These are phyloP conservation scores for Drosophila imparisetae DNA, from an alignment of 2,888 invertebrate species.

Conservation along the genomic window DNA sequence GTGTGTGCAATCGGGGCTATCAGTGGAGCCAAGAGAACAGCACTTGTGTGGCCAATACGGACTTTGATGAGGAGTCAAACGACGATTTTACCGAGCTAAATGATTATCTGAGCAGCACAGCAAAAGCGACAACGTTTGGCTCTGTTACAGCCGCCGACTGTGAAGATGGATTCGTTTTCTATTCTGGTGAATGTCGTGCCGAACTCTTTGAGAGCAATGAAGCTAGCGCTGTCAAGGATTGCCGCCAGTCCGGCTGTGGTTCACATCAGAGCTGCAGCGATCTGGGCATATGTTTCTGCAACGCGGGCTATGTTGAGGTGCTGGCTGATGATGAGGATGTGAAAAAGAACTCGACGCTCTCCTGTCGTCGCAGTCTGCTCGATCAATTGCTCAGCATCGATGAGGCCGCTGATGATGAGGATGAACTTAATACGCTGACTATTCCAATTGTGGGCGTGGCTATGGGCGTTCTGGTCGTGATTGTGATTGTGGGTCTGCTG, in stretches of 20 bases:
- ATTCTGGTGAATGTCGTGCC: conserved; percentile 67
- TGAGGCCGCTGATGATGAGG: conserved; percentile 60
- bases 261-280: conserved; percentile 54
- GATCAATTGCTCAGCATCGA: conserved; percentile 57
- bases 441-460: conserved; percentile 67
- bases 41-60: conserved; percentile 41
- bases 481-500: conserved; percentile 51
- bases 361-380: conserved; percentile 52
- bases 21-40: conserved; percentile 35
- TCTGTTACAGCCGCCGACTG: conserved; percentile 44
- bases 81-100: conserved; percentile 20
- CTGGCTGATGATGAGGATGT: neutral
- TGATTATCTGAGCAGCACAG: conserved; percentile 12
- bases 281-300: conserved; percentile 55
- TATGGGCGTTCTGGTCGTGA: conserved; percentile 44
- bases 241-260: conserved; percentile 51
- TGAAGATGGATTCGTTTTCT: conserved; percentile 58
- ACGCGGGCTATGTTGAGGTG: conserved; percentile 49
- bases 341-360: conserved; percentile 12
- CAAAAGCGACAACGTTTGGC: neutral
- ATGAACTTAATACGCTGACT: conserved; percentile 58
- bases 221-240: conserved; percentile 17
- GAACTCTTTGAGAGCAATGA: conserved; percentile 72
- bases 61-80: neutral
- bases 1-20: conserved; percentile 64